Conservation (phyloP, 2,113 vertebrate species). For the Xenopus borealis region DNA sequence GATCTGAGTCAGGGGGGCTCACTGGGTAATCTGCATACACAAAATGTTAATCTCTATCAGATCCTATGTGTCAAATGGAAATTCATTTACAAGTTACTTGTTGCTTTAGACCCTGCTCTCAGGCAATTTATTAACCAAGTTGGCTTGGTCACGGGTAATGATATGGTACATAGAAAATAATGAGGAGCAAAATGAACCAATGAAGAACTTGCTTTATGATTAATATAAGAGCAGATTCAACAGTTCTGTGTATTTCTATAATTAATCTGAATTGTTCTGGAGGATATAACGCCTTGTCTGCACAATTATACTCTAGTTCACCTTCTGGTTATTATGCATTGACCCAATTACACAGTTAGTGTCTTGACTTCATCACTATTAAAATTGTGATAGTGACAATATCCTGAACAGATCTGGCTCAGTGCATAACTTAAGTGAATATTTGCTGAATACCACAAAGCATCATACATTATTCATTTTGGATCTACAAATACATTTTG, state of each 20-base stretch:
- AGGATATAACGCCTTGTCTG: conserved; percentile 14
- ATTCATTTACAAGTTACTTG: not conserved
- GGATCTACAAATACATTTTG: too few species aligned
- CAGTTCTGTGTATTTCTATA: not conserved
- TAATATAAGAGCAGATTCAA: not conserved
- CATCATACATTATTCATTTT: too few species aligned
- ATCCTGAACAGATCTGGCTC: too few species aligned
- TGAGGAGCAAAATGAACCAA: not conserved
- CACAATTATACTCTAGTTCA: conserved; percentile 12
- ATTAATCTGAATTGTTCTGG: not conserved
- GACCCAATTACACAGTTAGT: conserved; percentile 6
- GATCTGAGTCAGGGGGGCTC: too few species aligned
- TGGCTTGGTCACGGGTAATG: conserved; percentile 8
- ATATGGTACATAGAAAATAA: conserved; percentile 29
- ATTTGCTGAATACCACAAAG: too few species aligned
- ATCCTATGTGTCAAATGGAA: too few species aligned
- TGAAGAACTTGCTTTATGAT: not conserved
- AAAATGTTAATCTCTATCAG: too few species aligned
- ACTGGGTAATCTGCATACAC: too few species aligned
- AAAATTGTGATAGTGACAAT: too few species aligned
- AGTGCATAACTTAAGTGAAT: too few species aligned
- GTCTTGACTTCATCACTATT: too few species aligned
- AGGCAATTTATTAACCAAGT: conserved; percentile 22
- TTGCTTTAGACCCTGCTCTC: not conserved
- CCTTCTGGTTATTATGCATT: conserved; percentile 8